Percentiles rank a stretch among this genome's conserved stretches.
Conservation (phyloP, 2,797 vertebrate genomes). For the Sebastes umbrosus region DNA sequence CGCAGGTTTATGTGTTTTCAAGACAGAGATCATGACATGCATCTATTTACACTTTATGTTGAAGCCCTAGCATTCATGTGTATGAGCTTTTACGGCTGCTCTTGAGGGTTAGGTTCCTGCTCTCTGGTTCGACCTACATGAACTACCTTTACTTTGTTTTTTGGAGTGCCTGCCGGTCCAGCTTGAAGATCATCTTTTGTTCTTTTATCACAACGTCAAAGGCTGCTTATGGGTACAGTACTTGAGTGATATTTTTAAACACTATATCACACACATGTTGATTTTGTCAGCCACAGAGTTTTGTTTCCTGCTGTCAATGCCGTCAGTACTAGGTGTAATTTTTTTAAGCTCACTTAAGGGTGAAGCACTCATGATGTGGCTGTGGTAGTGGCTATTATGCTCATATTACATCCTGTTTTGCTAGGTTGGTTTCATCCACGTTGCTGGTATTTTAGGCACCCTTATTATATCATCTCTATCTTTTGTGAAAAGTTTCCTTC, state of each 20-base stretch:
- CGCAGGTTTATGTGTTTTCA: slow-evolving; percentile 3
- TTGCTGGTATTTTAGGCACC: slow-evolving; percentile 13
- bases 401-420: slow-evolving; percentile 35
- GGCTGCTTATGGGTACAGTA: neutral
- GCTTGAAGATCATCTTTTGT: neutral
- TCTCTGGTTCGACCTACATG: neutral
- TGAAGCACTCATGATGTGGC: neutral
- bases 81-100: neutral
- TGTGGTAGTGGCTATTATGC: slow-evolving; percentile 1
- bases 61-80: slow-evolving; percentile 9
- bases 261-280: neutral
- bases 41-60: slow-evolving; percentile 31
- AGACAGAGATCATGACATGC: slow-evolving; percentile 23
- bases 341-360: neutral
- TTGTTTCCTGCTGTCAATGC: slow-evolving; percentile 27
- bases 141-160: neutral
- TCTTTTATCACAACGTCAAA: neutral
- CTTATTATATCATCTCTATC: neutral
- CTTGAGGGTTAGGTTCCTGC: neutral
- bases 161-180: neutral
- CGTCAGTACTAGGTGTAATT: neutral
- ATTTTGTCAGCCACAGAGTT: slow-evolving; percentile 23
- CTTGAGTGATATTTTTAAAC: slow-evolving; percentile 4
- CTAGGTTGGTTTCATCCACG: slow-evolving; percentile 12
- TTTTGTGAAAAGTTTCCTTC: slow-evolving; percentile 5